Evolutionary conservation across 1,140 invertebrate species (phyloP).

Genomic region (Limonius californicus): DNA sequence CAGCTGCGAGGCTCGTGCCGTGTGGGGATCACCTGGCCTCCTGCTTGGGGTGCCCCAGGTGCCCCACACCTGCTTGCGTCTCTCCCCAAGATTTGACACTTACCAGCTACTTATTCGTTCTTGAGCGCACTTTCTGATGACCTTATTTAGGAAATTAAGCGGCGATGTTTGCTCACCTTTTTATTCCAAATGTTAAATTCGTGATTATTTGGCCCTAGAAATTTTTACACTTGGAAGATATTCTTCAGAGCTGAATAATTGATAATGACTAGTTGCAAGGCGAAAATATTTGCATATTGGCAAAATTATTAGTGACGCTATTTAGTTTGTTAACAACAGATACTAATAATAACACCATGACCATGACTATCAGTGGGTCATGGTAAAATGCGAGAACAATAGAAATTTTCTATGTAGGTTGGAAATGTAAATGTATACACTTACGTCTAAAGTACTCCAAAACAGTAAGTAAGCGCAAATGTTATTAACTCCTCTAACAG

Average conservation of each 20-base stretch:
- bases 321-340: background rate
- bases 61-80: slow-evolving; percentile 20
- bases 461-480: too few species aligned
- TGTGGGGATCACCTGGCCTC: slow-evolving; percentile 13
- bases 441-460: too few species aligned
- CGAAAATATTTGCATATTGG: too few species aligned
- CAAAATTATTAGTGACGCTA: too few species aligned
- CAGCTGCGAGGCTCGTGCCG: slow-evolving; percentile 23
- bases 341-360: background rate
- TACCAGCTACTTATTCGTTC: slow-evolving; percentile 11
- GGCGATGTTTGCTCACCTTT: background rate
- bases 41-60: slow-evolving; percentile 21
- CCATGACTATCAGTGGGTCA: slow-evolving; percentile 1
- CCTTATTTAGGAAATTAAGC: background rate
- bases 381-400: too few species aligned
- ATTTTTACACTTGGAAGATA: background rate
- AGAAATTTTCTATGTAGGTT: too few species aligned
- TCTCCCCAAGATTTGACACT: slow-evolving; percentile 20
- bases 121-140: background rate
- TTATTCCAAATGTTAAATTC: background rate
- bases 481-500: too few species aligned
- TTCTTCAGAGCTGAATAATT: too few species aligned
- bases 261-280: too few species aligned
- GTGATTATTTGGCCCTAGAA: background rate
- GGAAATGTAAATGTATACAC: too few species aligned